These are phyloP conservation scores for Atrina japonica DNA, from an alignment of 2,888 invertebrate species.

Conservation along the genomic window DNA sequence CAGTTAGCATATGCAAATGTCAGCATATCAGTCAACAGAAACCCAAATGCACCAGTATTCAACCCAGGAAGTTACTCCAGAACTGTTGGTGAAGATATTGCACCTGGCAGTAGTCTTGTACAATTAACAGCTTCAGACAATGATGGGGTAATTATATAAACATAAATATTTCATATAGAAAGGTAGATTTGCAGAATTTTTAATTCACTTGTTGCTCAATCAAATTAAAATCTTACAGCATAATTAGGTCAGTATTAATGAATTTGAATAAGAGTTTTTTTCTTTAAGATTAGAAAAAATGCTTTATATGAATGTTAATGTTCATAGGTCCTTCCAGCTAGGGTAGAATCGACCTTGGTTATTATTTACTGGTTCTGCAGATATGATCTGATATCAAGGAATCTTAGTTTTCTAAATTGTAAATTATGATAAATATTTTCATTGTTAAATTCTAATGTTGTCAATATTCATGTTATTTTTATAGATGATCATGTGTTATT, in stretches of 20 bases:
- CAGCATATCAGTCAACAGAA: conserved; percentile 69
- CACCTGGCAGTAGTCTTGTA: conserved; percentile 64
- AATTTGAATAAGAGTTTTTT: too few relatives aligned
- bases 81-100: conserved; percentile 65
- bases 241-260: too few relatives aligned
- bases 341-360: too few relatives aligned
- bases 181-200: neutral
- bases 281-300: neutral
- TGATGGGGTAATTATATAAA: conserved; percentile 60
- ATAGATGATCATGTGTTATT: neutral
- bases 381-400: too few relatives aligned
- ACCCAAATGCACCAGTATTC: conserved; percentile 67
- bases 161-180: neutral
- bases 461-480: too few relatives aligned
- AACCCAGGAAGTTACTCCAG: conserved; percentile 49
- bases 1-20: conserved; percentile 65
- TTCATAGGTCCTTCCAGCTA: too few relatives aligned
- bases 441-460: too few relatives aligned
- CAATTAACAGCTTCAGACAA: conserved; percentile 62
- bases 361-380: too few relatives aligned
- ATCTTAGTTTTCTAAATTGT: too few relatives aligned
- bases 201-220: neutral
- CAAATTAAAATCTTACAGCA: neutral
- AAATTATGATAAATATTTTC: too few relatives aligned
- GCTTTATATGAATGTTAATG: neutral